Conservation (phyloP, 2,113 vertebrate genomes). For the Grammomys dolichurus region DNA sequence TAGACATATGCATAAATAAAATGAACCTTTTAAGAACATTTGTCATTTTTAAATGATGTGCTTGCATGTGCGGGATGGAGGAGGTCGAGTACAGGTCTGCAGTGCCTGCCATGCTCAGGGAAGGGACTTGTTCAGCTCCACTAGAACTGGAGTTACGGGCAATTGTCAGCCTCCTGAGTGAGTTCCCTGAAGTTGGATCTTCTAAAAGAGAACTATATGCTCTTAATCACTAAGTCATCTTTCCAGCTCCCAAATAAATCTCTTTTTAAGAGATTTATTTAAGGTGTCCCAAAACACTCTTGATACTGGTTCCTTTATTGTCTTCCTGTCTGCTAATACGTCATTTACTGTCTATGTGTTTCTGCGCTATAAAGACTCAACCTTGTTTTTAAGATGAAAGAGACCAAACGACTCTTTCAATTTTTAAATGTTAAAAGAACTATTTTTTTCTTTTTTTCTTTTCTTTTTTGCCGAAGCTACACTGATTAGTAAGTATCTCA, state of each 20-base stretch:
- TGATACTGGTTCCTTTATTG: not conserved
- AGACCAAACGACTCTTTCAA: not conserved
- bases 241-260: not conserved
- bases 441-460: not conserved
- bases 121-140: no score
- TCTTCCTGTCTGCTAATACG: not conserved
- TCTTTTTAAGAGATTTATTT: not conserved
- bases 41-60: not conserved
- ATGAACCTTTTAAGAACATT: not conserved
- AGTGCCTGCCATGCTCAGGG: not conserved
- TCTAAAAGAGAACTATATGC: not conserved
- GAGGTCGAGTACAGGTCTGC: accelerated
- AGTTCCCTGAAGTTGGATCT: no score
- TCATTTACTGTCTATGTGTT: not conserved
- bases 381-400: not conserved
- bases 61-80: not conserved
- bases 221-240: no score
- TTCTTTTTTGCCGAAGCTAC: conserved; percentile 36
- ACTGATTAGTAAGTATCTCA: conserved; percentile 56
- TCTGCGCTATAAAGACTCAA: not conserved
- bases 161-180: not conserved
- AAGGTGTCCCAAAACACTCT: not conserved
- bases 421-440: conserved; percentile 49
- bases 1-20: not conserved
- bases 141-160: not conserved